Evolutionary conservation across 2,888 invertebrate species (phyloP).

Genomic region (Eilema griseolum): DNA sequence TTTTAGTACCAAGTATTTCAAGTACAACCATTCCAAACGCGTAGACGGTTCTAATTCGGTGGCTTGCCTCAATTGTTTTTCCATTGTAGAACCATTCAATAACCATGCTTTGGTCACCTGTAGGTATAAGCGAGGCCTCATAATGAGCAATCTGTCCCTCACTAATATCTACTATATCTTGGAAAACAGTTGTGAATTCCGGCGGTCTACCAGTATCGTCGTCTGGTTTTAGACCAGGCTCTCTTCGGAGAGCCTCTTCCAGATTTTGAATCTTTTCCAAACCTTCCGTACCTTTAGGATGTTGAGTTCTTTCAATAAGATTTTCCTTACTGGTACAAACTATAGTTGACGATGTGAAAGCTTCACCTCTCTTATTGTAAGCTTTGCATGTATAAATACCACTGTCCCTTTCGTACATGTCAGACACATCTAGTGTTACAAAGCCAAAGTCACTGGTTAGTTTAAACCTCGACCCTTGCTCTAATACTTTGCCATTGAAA

Average conservation of each 20-base stretch:
- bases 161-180: slow-evolving; percentile 92
- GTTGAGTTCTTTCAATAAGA: slow-evolving; percentile 95
- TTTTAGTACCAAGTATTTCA: slow-evolving; percentile 97
- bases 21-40: slow-evolving; percentile 99
- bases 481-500: slow-evolving; percentile 95
- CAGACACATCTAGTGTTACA: slow-evolving; percentile 96
- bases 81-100: slow-evolving; percentile 99
- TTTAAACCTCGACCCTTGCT: slow-evolving; percentile 96
- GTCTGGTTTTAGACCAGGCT: slow-evolving; percentile 89
- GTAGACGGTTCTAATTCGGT: slow-evolving; percentile 96
- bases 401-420: slow-evolving; percentile 97
- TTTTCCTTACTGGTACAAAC: slow-evolving; percentile 93
- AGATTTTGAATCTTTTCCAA: slow-evolving; percentile 96
- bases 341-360: slow-evolving; percentile 96
- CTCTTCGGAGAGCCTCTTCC: slow-evolving; percentile 93
- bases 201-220: slow-evolving; percentile 94
- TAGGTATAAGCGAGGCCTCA: slow-evolving; percentile 97
- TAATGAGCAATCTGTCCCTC: slow-evolving; percentile 99
- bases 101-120: slow-evolving; percentile 97
- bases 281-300: slow-evolving; percentile 98
- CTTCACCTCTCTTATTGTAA: slow-evolving; percentile 95
- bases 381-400: slow-evolving; percentile 98
- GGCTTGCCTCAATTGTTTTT: slow-evolving; percentile 94
- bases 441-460: slow-evolving; percentile 98
- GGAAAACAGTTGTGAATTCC: slow-evolving; percentile 95